These are phyloP conservation scores for Caenorhabditis remanei DNA, from an alignment of 1,140 invertebrate genomes.

Conservation along the genomic window DNA sequence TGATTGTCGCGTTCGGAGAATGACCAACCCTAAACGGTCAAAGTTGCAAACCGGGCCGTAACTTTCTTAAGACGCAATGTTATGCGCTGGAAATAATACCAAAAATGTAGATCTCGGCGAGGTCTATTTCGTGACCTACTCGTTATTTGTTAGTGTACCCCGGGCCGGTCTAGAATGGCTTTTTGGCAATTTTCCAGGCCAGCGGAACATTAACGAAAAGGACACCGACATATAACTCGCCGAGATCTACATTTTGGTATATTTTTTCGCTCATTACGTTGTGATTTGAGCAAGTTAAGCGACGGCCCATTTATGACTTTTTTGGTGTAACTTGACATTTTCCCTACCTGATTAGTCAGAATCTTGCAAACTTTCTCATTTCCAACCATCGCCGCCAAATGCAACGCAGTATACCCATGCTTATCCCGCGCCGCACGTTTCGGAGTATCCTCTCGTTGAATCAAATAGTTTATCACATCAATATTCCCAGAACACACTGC, in stretches of 20 bases:
- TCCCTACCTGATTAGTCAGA: slow-evolving; percentile 45
- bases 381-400: slow-evolving; percentile 58
- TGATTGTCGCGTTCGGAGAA: slow-evolving; percentile 54
- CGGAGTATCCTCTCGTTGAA: slow-evolving; percentile 46
- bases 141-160: too few species aligned
- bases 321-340: slow-evolving; percentile 17
- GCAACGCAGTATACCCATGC: slow-evolving; percentile 62
- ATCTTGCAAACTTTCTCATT: slow-evolving; percentile 60
- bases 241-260: too few species aligned
- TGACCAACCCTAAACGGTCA: slow-evolving; percentile 31
- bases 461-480: slow-evolving; percentile 59
- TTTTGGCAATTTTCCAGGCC: too few species aligned
- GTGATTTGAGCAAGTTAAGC: too few species aligned
- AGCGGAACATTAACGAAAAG: too few species aligned
- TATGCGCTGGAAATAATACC: too few species aligned
- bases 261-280: too few species aligned
- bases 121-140: too few species aligned
- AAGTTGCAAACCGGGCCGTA: background rate
- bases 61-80: too few species aligned
- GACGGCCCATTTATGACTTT: background rate
- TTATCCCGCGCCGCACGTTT: slow-evolving; percentile 28
- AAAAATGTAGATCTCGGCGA: too few species aligned
- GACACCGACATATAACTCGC: too few species aligned
- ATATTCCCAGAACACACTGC: slow-evolving; percentile 61
- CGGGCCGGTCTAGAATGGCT: too few species aligned